Conservation (phyloP, 2,888 invertebrate species). For the Masnerella sp. region DNA sequence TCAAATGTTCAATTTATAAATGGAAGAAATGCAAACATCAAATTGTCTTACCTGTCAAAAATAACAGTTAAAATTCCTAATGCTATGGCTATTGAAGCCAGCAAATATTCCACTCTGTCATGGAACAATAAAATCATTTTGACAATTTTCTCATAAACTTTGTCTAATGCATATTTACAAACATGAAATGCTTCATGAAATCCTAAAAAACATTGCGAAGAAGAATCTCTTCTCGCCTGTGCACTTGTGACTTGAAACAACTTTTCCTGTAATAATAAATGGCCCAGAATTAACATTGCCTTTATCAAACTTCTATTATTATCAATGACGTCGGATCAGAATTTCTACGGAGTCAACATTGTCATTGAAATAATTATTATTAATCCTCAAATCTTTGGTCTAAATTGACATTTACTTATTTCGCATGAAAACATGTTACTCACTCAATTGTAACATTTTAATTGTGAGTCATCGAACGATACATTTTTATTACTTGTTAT, state of each 20-base stretch:
- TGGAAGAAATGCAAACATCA: too few relatives aligned
- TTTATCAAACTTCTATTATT: too few relatives aligned
- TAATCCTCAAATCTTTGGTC: too few relatives aligned
- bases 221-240: slow-evolving; percentile 3
- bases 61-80: slow-evolving; percentile 45
- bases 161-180: slow-evolving; percentile 10
- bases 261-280: slow-evolving; percentile 2
- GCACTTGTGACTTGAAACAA: slow-evolving; percentile 5
- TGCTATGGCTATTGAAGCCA: slow-evolving; percentile 44
- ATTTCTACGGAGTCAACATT: too few relatives aligned
- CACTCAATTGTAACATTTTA: slow-evolving; percentile 24
- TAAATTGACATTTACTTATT: too few relatives aligned
- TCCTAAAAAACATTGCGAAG: slow-evolving; percentile 24
- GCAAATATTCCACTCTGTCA: slow-evolving; percentile 57
- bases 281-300: too few relatives aligned
- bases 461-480: neutral
- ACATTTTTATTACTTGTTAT: slow-evolving; percentile 17
- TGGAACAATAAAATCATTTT: slow-evolving; percentile 47
- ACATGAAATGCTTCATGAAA: slow-evolving; percentile 17
- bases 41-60: slow-evolving; percentile 64
- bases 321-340: too few relatives aligned
- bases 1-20: too few relatives aligned
- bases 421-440: too few relatives aligned
- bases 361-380: too few relatives aligned
- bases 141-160: neutral